Evolutionary conservation across 1,140 invertebrate genomes (phyloP).

Genomic region (Apolygus lucorum): DNA sequence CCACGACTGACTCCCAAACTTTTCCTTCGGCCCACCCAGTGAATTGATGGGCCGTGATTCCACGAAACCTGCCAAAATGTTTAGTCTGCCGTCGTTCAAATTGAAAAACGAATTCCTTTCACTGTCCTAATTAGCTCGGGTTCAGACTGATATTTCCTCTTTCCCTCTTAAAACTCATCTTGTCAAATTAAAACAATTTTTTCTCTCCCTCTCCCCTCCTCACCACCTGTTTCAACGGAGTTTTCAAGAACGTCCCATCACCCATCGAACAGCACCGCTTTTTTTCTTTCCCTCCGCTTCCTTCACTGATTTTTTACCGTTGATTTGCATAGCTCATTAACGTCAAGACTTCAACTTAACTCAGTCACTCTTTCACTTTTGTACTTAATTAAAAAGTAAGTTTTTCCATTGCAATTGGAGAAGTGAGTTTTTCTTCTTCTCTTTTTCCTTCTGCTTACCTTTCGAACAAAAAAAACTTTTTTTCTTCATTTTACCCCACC

Average conservation of each 20-base stretch:
- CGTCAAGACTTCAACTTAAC: slow-evolving; percentile 23
- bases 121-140: slow-evolving; percentile 24
- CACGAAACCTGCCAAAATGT: slow-evolving; percentile 15
- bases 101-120: slow-evolving; percentile 20
- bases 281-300: slow-evolving; percentile 4
- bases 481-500: not conserved
- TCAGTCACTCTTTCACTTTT: slow-evolving; percentile 24
- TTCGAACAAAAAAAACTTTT: not conserved
- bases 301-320: slow-evolving; percentile 6
- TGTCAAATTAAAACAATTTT: slow-evolving; percentile 27
- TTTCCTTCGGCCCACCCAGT: no score
- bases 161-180: slow-evolving; percentile 26
- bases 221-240: not conserved
- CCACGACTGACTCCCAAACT: no score
- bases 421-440: not conserved
- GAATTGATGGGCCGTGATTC: slow-evolving; percentile 7
- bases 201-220: not conserved
- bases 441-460: not conserved
- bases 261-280: not conserved
- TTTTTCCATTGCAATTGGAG: slow-evolving; percentile 24
- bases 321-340: slow-evolving; percentile 30
- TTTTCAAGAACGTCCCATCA: not conserved
- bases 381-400: slow-evolving; percentile 29
- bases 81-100: slow-evolving; percentile 14
- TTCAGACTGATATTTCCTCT: slow-evolving; percentile 17